Conservation (phyloP, 2,113 vertebrate genomes). For the Sphaerodactylus townsendi region DNA sequence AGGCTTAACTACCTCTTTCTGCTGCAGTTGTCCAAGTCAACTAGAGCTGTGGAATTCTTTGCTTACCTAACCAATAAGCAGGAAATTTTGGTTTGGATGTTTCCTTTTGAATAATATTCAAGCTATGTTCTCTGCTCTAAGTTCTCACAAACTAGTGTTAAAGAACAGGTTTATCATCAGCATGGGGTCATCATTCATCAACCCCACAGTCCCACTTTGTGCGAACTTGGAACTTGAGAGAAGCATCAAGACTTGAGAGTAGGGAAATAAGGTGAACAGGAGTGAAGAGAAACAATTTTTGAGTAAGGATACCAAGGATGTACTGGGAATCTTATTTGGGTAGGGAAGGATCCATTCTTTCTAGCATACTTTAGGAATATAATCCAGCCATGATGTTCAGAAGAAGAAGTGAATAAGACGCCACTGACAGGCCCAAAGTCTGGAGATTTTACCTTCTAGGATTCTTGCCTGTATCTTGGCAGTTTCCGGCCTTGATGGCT, state of each 20-base stretch:
- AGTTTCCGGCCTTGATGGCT: conserved; percentile 47
- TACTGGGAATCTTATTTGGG: neutral
- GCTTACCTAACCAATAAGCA: neutral
- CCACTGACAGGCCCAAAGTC: neutral
- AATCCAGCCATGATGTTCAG: too few species aligned
- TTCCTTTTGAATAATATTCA: neutral
- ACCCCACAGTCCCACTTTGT: neutral
- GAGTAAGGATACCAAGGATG: neutral
- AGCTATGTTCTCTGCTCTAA: neutral
- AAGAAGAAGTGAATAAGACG: neutral
- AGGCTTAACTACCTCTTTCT: neutral
- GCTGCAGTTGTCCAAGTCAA: neutral
- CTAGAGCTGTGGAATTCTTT: neutral
- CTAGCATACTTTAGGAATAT: neutral
- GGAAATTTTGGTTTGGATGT: neutral
- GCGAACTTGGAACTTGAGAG: neutral
- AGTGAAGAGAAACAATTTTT: neutral
- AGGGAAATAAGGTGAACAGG: neutral
- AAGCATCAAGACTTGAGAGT: neutral
- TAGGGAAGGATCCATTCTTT: neutral
- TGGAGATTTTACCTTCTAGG: conserved; percentile 47
- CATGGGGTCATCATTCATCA: neutral
- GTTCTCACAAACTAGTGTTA: neutral
- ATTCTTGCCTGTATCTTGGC: conserved; percentile 19
- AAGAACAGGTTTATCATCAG: neutral